These are phyloP conservation scores for Colletes collaris DNA, from an alignment of 2,888 invertebrate species.

Conservation along the genomic window DNA sequence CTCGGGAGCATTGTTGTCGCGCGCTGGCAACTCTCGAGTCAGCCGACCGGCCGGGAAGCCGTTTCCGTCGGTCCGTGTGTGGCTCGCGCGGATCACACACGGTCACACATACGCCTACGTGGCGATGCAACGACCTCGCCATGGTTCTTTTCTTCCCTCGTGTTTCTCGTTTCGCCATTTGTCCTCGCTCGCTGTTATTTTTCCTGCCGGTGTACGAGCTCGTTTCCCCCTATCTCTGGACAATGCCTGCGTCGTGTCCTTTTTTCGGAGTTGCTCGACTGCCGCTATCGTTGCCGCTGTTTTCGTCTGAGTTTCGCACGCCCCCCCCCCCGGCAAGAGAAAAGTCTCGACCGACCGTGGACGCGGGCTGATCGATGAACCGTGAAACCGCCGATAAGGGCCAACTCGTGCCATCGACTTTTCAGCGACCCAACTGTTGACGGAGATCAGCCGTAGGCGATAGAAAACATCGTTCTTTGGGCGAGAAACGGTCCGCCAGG, in stretches of 20 bases:
- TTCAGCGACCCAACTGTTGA: too few relatives aligned
- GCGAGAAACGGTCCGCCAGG: too few relatives aligned
- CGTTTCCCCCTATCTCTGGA: conserved; percentile 26
- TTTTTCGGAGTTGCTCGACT: conserved; percentile 32
- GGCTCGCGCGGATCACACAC: not conserved
- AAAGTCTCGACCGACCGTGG: conserved; percentile 9
- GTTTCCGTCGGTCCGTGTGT: conserved; percentile 28
- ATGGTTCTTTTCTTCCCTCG: conserved; percentile 29
- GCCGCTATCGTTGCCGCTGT: conserved; percentile 39
- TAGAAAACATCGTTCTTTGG: too few relatives aligned
- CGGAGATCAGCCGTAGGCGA: too few relatives aligned
- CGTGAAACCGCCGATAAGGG: conserved; percentile 40
- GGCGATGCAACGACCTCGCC: not conserved
- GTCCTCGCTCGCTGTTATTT: conserved; percentile 60
- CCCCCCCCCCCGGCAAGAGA: not conserved
- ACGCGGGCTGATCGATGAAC: conserved; percentile 51
- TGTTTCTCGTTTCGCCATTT: conserved; percentile 61
- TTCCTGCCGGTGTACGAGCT: conserved; percentile 41
- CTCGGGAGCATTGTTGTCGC: conserved; percentile 56
- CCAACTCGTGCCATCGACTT: not conserved
- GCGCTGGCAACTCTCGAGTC: conserved; percentile 41
- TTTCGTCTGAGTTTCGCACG: conserved; percentile 31
- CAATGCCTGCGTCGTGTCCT: conserved; percentile 18
- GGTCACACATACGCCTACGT: not conserved
- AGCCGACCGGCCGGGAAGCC: conserved; percentile 49